Evolutionary conservation across 2,888 invertebrate species (phyloP).

Genomic region (Oscheius sp.): DNA sequence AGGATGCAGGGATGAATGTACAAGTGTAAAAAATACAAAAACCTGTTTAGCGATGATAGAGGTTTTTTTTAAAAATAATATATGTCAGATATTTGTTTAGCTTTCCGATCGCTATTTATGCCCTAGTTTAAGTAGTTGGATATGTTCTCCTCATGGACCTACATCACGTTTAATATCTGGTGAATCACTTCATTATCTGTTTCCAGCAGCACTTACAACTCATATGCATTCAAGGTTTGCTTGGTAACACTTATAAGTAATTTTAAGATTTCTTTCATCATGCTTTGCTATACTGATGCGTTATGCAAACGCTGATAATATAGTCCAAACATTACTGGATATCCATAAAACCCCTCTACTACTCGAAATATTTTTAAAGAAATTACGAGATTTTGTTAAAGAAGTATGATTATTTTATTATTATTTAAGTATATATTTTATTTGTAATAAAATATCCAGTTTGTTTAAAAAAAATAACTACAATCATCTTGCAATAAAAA

Average conservation of each 20-base stretch:
- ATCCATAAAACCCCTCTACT: neutral
- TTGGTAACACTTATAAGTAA: neutral
- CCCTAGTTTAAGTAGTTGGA: conserved; percentile 40
- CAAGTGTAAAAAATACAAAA: conserved; percentile 38
- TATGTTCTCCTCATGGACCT: conserved; percentile 53
- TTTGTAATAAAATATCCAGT: no score
- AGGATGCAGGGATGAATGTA: conserved; percentile 43
- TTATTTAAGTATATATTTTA: neutral
- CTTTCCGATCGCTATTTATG: conserved; percentile 65
- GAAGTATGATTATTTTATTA: neutral
- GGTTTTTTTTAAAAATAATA: conserved; percentile 34
- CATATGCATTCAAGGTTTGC: conserved; percentile 34
- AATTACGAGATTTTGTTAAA: conserved; percentile 17
- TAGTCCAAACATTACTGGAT: neutral
- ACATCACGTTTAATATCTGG: conserved; percentile 52
- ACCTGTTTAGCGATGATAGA: conserved; percentile 51
- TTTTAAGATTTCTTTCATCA: conserved; percentile 11
- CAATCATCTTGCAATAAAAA: no score
- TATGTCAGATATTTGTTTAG: conserved; percentile 34
- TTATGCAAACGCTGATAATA: neutral
- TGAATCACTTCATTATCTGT: conserved; percentile 42
- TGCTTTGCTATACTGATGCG: conserved; percentile 20
- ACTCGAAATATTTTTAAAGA: neutral
- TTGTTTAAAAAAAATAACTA: no score
- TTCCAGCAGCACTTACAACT: conserved; percentile 43